Evolutionary conservation across 2,888 invertebrate species (phyloP).

Genomic region (Drosophila koepferae): DNA sequence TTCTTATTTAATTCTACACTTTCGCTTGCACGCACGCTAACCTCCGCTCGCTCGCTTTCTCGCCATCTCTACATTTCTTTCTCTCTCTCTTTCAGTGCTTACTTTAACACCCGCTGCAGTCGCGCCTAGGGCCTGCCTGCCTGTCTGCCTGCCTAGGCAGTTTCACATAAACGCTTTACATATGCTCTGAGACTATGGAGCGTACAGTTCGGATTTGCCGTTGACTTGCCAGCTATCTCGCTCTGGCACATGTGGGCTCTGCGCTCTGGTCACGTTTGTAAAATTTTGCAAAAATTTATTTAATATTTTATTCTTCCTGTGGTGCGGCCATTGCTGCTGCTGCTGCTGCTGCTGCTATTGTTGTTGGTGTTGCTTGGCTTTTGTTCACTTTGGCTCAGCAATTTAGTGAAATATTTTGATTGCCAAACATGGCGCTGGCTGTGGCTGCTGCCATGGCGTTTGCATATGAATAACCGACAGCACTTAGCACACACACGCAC

Average conservation of each 20-base stretch:
- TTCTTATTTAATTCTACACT: constrained; percentile 75
- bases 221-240: background rate
- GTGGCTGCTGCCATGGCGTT: constrained; percentile 60
- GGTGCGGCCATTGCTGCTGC: constrained; percentile 30
- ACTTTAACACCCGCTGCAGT: constrained; percentile 1
- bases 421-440: constrained; percentile 71
- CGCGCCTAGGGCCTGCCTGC: constrained; percentile 13
- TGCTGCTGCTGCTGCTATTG: constrained; percentile 24
- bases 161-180: constrained; percentile 49
- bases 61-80: background rate
- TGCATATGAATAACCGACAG: constrained; percentile 81
- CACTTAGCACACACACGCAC: constrained; percentile 67
- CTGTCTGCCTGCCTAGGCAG: constrained; percentile 9
- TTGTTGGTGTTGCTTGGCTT: constrained; percentile 44
- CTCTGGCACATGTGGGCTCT: constrained; percentile 12
- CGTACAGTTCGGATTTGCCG: constrained; percentile 17
- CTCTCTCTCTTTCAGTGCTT: background rate
- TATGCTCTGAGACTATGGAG: constrained; percentile 33
- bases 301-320: constrained; percentile 71
- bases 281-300: constrained; percentile 70
- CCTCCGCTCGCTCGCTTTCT: background rate
- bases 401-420: constrained; percentile 81
- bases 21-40: constrained; percentile 25
- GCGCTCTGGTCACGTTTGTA: constrained; percentile 76
- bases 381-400: constrained; percentile 68